These are phyloP conservation scores for Pseudomyrmex gracilis DNA, from an alignment of 1,140 invertebrate genomes.

Conservation along the genomic window DNA sequence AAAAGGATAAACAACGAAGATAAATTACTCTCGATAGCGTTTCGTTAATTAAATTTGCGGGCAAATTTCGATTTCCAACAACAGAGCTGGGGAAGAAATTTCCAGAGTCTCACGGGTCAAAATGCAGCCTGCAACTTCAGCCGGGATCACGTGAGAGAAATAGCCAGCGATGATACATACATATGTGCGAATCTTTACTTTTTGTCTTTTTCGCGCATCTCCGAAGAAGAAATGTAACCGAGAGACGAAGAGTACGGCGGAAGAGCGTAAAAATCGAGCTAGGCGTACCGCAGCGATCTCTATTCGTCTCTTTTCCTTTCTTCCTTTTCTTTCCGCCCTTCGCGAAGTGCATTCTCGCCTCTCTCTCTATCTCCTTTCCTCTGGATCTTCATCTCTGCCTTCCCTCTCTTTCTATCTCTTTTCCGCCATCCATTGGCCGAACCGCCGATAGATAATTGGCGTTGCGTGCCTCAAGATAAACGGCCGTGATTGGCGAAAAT, in stretches of 20 bases:
- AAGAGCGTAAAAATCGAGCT: constrained; percentile 65
- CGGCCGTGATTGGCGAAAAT: constrained; percentile 84
- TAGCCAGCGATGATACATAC: not conserved
- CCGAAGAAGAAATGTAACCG: constrained; percentile 35
- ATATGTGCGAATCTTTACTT: not conserved
- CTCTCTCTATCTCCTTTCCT: not conserved
- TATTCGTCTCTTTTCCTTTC: constrained; percentile 45
- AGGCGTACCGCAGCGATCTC: constrained; percentile 54
- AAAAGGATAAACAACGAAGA: not conserved
- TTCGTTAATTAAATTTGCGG: constrained; percentile 37
- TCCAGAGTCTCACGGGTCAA: constrained; percentile 21
- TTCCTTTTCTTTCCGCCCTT: constrained; percentile 2
- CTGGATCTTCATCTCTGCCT: not conserved
- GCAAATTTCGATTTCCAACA: constrained; percentile 19
- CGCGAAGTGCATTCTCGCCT: constrained; percentile 26
- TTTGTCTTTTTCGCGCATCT: not conserved
- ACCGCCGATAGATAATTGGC: constrained; percentile 83
- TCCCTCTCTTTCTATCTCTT: constrained; percentile 2
- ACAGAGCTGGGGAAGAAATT: not conserved
- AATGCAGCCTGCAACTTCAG: constrained; percentile 31
- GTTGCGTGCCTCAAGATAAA: constrained; percentile 84
- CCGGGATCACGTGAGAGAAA: constrained; percentile 15
- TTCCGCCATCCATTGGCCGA: constrained; percentile 51
- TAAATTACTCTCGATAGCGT: constrained; percentile 16
- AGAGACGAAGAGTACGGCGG: constrained; percentile 32